Evolutionary conservation across 2,888 invertebrate species (phyloP).

Genomic region (Lacanobia oleracea): DNA sequence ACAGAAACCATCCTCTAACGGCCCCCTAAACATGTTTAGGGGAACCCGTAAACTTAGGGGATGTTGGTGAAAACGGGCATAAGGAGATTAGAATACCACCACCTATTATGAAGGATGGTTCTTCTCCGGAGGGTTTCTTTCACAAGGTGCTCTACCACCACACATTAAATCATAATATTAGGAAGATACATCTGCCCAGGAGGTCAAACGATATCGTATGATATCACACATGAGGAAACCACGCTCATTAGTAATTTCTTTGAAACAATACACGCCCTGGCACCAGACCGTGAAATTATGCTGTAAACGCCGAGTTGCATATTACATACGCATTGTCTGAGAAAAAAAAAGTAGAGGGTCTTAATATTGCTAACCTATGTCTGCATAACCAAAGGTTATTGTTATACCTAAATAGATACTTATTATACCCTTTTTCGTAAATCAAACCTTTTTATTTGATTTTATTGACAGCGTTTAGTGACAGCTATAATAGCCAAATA

Average conservation of each 20-base stretch:
- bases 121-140: neutral
- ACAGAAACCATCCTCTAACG: no score
- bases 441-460: no score
- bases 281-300: constrained; percentile 43
- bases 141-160: neutral
- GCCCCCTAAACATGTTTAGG: no score
- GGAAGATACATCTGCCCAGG: neutral
- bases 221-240: constrained; percentile 33
- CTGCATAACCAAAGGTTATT: neutral
- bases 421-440: no score
- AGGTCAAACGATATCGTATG: constrained; percentile 34
- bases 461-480: no score
- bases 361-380: constrained; percentile 6
- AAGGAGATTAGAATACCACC: no score
- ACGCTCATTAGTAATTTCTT: constrained; percentile 23
- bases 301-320: neutral
- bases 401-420: no score
- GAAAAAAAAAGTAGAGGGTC: neutral
- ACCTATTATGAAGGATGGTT: no score
- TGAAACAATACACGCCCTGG: constrained; percentile 31
- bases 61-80: no score
- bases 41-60: no score
- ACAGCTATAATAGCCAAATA: no score
- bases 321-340: constrained; percentile 24
- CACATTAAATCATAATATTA: neutral